Conservation (phyloP, 1,140 invertebrate genomes). For the Drosophila sp. region DNA sequence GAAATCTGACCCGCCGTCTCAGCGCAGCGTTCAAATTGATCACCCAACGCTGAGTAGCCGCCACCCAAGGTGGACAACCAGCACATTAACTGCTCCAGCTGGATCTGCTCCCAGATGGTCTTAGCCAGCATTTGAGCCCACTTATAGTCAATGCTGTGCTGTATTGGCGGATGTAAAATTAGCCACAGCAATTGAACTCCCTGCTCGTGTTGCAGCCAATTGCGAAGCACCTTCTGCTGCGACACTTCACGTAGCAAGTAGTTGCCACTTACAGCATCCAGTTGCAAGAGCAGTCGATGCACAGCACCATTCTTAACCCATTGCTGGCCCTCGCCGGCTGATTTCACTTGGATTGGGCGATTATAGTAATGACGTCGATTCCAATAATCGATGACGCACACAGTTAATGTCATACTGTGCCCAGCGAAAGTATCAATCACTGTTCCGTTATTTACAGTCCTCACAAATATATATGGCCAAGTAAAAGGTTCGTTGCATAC, state of each 20-base stretch:
- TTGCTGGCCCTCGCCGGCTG: background rate
- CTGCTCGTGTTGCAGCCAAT: constrained; percentile 10
- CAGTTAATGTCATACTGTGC: constrained; percentile 41
- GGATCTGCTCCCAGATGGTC: constrained; percentile 84
- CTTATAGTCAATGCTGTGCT: constrained; percentile 87
- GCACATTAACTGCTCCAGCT: constrained; percentile 93
- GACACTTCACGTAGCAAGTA: constrained; percentile 47
- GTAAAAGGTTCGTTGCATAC: constrained; percentile 30
- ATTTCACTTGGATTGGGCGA: background rate
- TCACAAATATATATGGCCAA: background rate
- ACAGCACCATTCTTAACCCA: background rate
- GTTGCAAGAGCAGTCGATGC: constrained; percentile 24
- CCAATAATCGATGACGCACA: constrained; percentile 51
- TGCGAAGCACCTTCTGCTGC: constrained; percentile 12
- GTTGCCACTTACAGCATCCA: constrained; percentile 47
- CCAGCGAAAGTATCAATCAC: background rate
- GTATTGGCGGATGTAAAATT: constrained; percentile 85
- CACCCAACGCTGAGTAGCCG: constrained; percentile 95
- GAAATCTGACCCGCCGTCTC: constrained; percentile 94
- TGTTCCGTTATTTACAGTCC: background rate
- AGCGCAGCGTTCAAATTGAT: constrained; percentile 91
- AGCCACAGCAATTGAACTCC: constrained; percentile 43
- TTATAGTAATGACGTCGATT: constrained; percentile 22
- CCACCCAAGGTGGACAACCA: constrained; percentile 97
- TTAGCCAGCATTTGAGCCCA: constrained; percentile 78